phyloP scores from a whole-genome alignment of 2,797 vertebrate species.

The Sardinella longiceps region DNA sequence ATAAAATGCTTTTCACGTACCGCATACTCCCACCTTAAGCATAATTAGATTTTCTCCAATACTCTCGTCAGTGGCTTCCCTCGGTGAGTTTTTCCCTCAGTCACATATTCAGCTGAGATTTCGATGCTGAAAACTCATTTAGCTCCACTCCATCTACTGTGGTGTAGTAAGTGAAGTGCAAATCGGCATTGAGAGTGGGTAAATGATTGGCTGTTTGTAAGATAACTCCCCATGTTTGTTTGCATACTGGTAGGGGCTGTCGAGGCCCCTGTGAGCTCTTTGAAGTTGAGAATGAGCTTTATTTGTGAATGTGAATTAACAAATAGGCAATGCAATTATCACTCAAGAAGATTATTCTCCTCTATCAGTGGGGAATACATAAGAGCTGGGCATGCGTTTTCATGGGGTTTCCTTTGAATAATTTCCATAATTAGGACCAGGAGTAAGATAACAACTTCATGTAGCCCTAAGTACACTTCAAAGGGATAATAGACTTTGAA shows the following conservation, averaged over 20 bases:
- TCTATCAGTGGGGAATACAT: constrained; percentile 4
- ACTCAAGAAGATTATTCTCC: constrained; percentile 21
- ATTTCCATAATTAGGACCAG: constrained; percentile 25
- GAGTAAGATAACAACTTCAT: constrained; percentile 31
- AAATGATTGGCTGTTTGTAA: constrained; percentile 10
- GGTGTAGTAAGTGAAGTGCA: neutral
- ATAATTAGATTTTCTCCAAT: neutral
- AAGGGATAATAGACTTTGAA: constrained; percentile 28
- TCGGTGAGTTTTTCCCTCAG: neutral
- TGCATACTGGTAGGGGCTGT: neutral
- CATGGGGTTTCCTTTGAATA: constrained; percentile 23
- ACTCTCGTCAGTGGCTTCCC: neutral
- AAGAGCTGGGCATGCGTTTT: constrained; percentile 6
- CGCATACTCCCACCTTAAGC: no score
- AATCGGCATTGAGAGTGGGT: neutral
- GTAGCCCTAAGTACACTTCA: constrained; percentile 33
- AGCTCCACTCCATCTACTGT: neutral
- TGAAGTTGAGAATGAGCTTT: constrained; percentile 31
- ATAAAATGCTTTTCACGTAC: neutral
- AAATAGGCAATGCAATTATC: constrained; percentile 35
- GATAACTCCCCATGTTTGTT: constrained; percentile 23
- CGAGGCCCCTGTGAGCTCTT: constrained; percentile 7
- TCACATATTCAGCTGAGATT: neutral
- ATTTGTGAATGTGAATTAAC: constrained; percentile 33
- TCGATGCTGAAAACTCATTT: neutral